These are phyloP conservation scores for Cephus pulcher DNA, from an alignment of 2,888 invertebrate species.

Conservation along the genomic window DNA sequence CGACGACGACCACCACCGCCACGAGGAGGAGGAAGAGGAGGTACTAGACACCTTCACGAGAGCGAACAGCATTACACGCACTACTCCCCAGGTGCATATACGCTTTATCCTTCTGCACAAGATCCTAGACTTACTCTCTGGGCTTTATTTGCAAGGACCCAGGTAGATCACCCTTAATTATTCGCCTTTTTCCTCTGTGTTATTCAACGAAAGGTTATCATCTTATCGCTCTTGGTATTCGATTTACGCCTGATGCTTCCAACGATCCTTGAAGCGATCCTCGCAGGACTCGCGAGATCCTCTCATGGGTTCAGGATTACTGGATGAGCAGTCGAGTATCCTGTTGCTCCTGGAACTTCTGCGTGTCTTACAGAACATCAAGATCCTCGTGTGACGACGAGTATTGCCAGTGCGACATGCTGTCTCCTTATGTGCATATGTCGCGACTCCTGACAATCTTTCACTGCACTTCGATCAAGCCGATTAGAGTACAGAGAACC, in stretches of 20 bases:
- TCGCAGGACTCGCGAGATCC: background rate
- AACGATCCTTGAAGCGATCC: background rate
- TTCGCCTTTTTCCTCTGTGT: background rate
- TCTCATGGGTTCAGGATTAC: background rate
- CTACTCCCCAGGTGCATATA: slow-evolving; percentile 3
- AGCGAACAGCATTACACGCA: slow-evolving; percentile 10
- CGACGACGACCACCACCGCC: slow-evolving; percentile 2
- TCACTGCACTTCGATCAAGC: background rate
- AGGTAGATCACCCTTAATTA: background rate
- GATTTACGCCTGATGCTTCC: background rate
- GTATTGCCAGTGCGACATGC: background rate
- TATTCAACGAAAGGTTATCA: background rate
- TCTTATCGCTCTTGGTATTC: background rate
- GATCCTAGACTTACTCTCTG: background rate
- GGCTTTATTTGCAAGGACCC: background rate
- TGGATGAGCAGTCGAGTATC: background rate
- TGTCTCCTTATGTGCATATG: background rate
- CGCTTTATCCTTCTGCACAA: background rate
- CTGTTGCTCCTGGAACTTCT: background rate
- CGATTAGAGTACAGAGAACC: background rate
- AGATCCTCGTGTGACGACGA: background rate
- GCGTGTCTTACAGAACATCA: background rate
- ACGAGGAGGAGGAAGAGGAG: slow-evolving; percentile 5
- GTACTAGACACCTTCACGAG: slow-evolving; percentile 9
- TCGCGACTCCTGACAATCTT: background rate